Base-by-base conservation (phyloP, 2,888 invertebrate species). In the Rhodophaea formosa region DNA sequence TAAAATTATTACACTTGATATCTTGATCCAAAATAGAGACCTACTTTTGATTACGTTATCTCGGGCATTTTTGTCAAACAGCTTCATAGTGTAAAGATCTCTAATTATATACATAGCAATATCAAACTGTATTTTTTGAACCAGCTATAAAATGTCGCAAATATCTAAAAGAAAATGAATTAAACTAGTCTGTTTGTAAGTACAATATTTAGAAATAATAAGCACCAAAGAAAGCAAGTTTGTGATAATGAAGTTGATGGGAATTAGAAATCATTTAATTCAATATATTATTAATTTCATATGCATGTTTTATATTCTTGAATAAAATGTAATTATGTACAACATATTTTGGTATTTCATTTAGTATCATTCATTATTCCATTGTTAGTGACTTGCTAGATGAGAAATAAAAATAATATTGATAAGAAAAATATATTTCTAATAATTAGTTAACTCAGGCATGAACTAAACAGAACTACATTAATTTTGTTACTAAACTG, bases 171-270 rank as follows among this genome's bases (percentile, higher is more conserved):
- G 62, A 70, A 74, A 72, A 68, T 72, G 68, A 72, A 62, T 57
- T 62, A 63, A 71, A 72, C 75, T 75, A 79, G 75, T 63, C 67
- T 69, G 70, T 69, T 72, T 63, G 62, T 65, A 73, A 70, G 69
- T 77, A 73, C 70, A 75, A 76, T 74, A 72, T 71, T 69, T 71
- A 75, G 64, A 71, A 71, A 66, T 73, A 73, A 79, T 71, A 70
- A 69, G 72, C 76, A 83, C 81, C 82, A 84, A 84, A 80, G 77
- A 66, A 81, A 77, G 71, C 72, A 76, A 77, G 62, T 77, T 76
- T 84, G 84, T 84, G 84, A 85, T 85, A 84, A 75, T 78, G 72
- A 73, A 72, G 75, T 75, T 64, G 68, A 71, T 67, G 45, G 45
- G 15, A 44, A 55, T 55, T 45, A 42, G 29, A 44, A 29, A 43